A percentile compares a stretch with the other conserved stretches of the same genome.
These are phyloP conservation scores for Drepana arcuata DNA, from an alignment of 1,140 invertebrate species.

Conservation along the genomic window DNA sequence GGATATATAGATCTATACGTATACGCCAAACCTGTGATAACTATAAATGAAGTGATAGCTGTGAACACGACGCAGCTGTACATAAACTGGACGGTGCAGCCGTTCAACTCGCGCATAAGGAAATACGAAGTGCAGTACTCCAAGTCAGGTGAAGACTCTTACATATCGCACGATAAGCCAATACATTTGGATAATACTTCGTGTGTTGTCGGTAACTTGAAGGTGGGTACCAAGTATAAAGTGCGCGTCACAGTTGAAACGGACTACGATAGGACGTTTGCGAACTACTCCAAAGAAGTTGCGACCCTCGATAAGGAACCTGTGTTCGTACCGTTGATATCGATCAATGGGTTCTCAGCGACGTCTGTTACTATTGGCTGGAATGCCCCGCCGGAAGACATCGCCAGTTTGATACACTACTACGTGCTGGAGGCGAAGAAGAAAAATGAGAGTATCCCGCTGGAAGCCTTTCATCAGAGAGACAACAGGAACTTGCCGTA, in stretches of 20 bases:
- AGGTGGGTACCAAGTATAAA: slow-evolving; percentile 76
- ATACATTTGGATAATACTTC: slow-evolving; percentile 75
- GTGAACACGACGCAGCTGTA: slow-evolving; percentile 83
- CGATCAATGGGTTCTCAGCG: slow-evolving; percentile 82
- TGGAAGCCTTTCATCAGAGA: slow-evolving; percentile 76
- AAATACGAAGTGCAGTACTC: slow-evolving; percentile 76
- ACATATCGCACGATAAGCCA: slow-evolving; percentile 49
- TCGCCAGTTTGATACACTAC: slow-evolving; percentile 82
- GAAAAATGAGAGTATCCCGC: slow-evolving; percentile 71
- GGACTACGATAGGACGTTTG: slow-evolving; percentile 59
- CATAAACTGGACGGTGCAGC: slow-evolving; percentile 86
- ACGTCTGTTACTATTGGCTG: slow-evolving; percentile 86
- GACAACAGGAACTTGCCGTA: slow-evolving; percentile 78
- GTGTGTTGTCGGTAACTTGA: slow-evolving; percentile 75
- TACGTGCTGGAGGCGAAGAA: slow-evolving; percentile 78
- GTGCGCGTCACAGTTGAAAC: slow-evolving; percentile 63
- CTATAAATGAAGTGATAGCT: slow-evolving; percentile 81
- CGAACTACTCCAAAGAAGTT: slow-evolving; percentile 69
- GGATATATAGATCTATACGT: slow-evolving; percentile 73
- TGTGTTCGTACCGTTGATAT: slow-evolving; percentile 82
- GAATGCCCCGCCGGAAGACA: slow-evolving; percentile 76
- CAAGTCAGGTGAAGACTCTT: not conserved
- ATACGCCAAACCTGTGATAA: slow-evolving; percentile 79
- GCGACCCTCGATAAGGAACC: slow-evolving; percentile 81
- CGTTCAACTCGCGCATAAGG: slow-evolving; percentile 81